Evolutionary conservation across 2,797 vertebrate genomes (phyloP).

Genomic region (Onychomys leucogaster): DNA sequence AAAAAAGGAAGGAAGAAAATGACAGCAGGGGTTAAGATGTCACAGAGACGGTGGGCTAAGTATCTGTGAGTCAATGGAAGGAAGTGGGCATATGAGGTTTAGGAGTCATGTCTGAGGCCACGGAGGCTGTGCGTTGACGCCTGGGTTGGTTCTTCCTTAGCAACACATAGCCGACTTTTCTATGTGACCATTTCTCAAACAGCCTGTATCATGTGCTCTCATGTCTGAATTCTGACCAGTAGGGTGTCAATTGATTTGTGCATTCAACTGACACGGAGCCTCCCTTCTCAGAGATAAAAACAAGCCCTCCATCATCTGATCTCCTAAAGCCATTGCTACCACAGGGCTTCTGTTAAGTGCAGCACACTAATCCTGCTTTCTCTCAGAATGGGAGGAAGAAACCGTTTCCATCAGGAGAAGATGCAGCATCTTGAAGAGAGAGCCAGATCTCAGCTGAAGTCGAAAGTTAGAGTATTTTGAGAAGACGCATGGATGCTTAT

Average conservation of each 20-base stretch:
- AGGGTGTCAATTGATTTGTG: background rate
- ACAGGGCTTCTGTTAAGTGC: background rate
- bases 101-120: background rate
- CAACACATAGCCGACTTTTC: background rate
- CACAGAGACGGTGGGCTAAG: background rate
- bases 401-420: background rate
- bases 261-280: background rate
- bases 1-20: background rate
- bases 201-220: background rate
- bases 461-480: constrained; percentile 14
- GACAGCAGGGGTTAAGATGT: background rate
- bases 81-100: background rate
- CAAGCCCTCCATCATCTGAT: background rate
- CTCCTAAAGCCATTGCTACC: constrained; percentile 7
- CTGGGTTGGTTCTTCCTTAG: background rate
- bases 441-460: background rate
- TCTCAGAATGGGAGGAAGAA: background rate
- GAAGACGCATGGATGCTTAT: background rate
- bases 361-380: background rate
- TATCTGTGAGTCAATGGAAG: background rate
- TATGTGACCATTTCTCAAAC: background rate
- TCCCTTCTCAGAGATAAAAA: background rate
- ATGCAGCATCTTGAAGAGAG: background rate
- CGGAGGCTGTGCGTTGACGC: background rate
- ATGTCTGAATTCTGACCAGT: background rate